A percentile compares a stretch with the other conserved stretches of the same genome.
Evolutionary conservation across 2,113 vertebrate genomes (phyloP).

Genomic region (Scomber scombrus): DNA sequence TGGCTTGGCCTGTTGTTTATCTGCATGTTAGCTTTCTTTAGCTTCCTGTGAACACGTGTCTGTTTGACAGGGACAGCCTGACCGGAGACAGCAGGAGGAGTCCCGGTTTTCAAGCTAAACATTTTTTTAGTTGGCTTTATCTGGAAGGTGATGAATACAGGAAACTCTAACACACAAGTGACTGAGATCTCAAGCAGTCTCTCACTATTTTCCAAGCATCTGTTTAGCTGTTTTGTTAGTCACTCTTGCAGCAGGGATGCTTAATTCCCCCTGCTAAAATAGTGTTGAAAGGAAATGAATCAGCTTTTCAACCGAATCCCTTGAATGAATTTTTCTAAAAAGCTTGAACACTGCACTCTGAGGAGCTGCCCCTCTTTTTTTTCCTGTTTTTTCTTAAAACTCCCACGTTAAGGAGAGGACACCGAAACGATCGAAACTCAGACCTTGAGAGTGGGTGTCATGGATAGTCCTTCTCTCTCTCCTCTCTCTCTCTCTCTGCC

Average conservation of each 20-base stretch:
- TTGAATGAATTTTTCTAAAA: neutral
- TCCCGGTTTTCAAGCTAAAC: constrained; percentile 31
- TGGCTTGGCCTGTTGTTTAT: constrained; percentile 56
- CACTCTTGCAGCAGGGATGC: neutral
- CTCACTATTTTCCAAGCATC: neutral
- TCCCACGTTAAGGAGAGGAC: constrained; percentile 34
- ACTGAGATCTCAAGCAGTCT: neutral
- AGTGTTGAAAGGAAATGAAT: neutral
- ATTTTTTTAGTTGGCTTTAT: neutral
- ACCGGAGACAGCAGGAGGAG: constrained; percentile 9
- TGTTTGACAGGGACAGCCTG: constrained; percentile 26
- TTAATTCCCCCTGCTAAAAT: neutral
- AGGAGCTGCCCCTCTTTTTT: constrained; percentile 12
- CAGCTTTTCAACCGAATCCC: neutral
- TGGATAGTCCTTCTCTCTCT: constrained; percentile 64
- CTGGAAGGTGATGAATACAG: constrained; percentile 8
- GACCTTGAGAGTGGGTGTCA: constrained; percentile 65
- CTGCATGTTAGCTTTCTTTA: constrained; percentile 17
- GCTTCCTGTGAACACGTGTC: constrained; percentile 71
- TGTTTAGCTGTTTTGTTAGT: neutral
- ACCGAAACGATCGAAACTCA: constrained; percentile 54
- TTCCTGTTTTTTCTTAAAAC: neutral
- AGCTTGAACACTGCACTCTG: neutral
- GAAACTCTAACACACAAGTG: neutral
- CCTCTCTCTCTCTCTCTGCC: constrained; percentile 30